Evolutionary conservation across 2,797 vertebrate species (phyloP).

Genomic region (Eulemur coronatus): DNA sequence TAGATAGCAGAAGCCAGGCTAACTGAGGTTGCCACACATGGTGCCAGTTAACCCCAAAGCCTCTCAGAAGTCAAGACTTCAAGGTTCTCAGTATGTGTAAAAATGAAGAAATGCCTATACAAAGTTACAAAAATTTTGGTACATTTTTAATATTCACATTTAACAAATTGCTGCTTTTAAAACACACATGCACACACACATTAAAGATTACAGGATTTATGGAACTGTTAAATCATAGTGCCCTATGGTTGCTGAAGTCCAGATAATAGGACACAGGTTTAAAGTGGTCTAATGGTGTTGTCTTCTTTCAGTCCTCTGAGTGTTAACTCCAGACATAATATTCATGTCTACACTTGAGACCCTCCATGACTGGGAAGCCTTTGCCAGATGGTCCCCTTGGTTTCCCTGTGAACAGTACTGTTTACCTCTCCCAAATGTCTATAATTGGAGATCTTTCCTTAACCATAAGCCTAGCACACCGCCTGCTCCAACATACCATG

Average conservation of each 20-base stretch:
- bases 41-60: background rate
- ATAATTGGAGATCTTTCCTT: conserved; percentile 74
- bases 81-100: background rate
- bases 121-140: background rate
- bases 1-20: background rate
- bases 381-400: background rate
- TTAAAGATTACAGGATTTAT: background rate
- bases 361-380: background rate
- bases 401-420: background rate
- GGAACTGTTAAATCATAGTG: background rate
- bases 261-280: background rate
- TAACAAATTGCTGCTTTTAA: conserved; percentile 15
- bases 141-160: conserved; percentile 12
- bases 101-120: background rate
- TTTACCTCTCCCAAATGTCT: background rate
- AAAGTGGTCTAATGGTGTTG: background rate
- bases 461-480: conserved; percentile 71
- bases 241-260: background rate
- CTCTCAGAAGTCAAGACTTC: background rate
- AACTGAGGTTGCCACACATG: background rate
- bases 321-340: background rate
- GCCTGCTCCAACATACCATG: conserved; percentile 80
- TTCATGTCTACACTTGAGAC: background rate
- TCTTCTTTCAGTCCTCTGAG: background rate
- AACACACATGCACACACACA: background rate